A percentile compares a stretch with the other conserved stretches of the same genome.
These are phyloP conservation scores for Microtus richardsoni DNA, from an alignment of 2,113 vertebrate genomes.

Conservation along the genomic window DNA sequence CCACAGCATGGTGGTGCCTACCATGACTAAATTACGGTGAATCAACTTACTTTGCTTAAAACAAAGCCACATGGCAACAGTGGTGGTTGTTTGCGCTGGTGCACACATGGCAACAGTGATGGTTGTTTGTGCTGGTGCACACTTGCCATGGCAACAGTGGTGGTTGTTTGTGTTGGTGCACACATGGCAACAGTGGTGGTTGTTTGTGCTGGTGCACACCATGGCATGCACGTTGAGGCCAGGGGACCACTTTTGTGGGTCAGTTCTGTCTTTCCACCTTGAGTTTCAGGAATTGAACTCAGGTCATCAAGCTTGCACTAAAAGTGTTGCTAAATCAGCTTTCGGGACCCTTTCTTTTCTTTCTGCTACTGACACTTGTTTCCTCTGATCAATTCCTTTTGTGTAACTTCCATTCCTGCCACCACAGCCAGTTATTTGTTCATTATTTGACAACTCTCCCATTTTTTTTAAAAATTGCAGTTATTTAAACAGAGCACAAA, in stretches of 20 bases:
- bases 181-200: background rate
- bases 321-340: background rate
- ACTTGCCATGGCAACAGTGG: too few relatives aligned
- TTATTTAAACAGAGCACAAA: constrained; percentile 27
- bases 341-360: background rate
- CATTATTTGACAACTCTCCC: background rate
- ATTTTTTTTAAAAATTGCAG: background rate
- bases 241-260: too few relatives aligned
- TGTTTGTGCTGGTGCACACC: background rate
- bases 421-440: background rate
- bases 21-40: constrained; percentile 17
- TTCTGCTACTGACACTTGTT: background rate
- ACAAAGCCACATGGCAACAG: too few relatives aligned
- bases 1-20: background rate
- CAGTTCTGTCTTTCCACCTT: background rate
- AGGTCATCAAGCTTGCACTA: background rate
- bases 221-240: background rate
- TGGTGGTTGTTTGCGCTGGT: too few relatives aligned
- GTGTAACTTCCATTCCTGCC: background rate
- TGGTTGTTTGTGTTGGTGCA: background rate
- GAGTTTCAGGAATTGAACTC: background rate
- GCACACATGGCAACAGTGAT: background rate
- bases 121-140: too few relatives aligned
- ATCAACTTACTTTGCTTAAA: background rate
- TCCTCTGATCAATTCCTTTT: constrained; percentile 1